phyloP scores from a whole-genome alignment of 2,797 vertebrate species.

The Pangasius macronema region DNA sequence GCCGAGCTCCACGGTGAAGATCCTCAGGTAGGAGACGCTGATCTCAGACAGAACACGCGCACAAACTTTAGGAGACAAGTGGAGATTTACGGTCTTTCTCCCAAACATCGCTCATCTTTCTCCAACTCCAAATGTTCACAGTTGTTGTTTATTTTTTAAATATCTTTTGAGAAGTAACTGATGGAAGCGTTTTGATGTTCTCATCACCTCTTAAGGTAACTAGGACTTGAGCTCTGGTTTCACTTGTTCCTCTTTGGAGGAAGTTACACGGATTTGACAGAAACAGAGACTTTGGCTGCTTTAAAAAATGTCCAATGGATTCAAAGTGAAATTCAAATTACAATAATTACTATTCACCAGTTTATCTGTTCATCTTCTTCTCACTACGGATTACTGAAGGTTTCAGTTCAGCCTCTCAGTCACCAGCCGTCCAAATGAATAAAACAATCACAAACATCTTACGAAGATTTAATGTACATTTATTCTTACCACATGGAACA shows the following conservation, averaged over 20 bases:
- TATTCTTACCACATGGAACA: slow-evolving; percentile 99
- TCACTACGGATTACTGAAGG: neutral
- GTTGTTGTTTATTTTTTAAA: neutral
- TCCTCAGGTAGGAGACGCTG: neutral
- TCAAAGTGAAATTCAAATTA: neutral
- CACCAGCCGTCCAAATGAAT: slow-evolving; percentile 58
- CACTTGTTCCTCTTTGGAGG: neutral
- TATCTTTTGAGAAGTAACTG: neutral
- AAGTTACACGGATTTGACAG: neutral
- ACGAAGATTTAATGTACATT: slow-evolving; percentile 99
- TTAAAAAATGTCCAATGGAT: neutral
- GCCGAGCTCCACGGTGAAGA: neutral
- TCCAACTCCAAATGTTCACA: neutral
- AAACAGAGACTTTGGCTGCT: neutral
- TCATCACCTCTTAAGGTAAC: no score
- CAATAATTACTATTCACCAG: neutral
- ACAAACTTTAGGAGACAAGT: neutral
- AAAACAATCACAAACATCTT: slow-evolving; percentile 97
- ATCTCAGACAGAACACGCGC: neutral
- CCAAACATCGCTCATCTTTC: neutral
- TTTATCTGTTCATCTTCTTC: neutral
- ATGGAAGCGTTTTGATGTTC: neutral
- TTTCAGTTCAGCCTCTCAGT: neutral
- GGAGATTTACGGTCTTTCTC: neutral
- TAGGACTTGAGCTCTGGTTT: neutral